Conservation (phyloP, 2,797 vertebrate species). For the Tragelaphus eurycerus region DNA sequence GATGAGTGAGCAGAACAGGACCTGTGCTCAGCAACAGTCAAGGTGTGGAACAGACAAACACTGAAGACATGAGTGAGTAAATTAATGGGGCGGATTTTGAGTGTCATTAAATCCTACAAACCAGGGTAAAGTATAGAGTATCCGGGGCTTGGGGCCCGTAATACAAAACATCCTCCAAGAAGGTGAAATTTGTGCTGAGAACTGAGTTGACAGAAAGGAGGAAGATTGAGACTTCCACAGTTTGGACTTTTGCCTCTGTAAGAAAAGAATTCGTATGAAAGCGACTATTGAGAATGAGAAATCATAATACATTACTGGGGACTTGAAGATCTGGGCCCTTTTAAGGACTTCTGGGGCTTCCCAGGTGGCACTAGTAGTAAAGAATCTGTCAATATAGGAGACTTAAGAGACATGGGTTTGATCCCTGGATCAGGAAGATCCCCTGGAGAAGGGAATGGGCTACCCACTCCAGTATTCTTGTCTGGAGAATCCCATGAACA, state of each 20-base stretch:
- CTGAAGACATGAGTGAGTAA: neutral
- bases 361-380: neutral
- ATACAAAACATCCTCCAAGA: neutral
- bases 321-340: accelerated
- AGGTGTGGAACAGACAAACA: neutral
- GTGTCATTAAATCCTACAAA: neutral
- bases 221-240: neutral
- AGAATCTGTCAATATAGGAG: neutral
- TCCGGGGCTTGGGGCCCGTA: accelerated
- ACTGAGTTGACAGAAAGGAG: neutral
- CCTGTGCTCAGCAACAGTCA: accelerated
- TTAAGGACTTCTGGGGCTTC: neutral
- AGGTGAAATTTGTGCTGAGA: neutral
- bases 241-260: neutral
- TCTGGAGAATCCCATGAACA: neutral
- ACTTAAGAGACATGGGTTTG: neutral
- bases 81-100: neutral
- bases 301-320: too few species aligned
- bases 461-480: neutral
- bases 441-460: neutral
- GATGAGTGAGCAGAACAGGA: accelerated
- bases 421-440: neutral
- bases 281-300: neutral
- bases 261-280: neutral
- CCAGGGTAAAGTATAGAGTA: too few species aligned